phyloP scores from a whole-genome alignment of 1,140 invertebrate genomes.

The Drosophila biarmipes region DNA sequence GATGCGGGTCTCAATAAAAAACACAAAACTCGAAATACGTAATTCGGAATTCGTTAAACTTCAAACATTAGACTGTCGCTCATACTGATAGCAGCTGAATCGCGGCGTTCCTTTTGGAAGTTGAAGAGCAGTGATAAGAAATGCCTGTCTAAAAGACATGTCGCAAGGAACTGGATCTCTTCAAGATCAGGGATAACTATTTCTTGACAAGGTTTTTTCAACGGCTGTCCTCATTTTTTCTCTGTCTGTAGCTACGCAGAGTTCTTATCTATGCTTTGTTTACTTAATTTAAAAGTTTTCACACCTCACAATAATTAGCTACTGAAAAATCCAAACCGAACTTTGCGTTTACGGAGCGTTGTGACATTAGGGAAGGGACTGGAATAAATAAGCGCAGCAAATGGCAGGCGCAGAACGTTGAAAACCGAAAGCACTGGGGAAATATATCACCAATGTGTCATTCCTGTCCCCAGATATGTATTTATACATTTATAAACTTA shows the following conservation, averaged over 20 bases:
- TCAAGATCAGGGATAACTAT: not conserved
- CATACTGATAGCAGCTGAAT: constrained; percentile 10
- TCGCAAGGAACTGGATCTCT: not conserved
- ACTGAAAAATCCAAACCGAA: constrained; percentile 10
- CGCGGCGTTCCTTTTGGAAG: not conserved
- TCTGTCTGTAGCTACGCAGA: not conserved
- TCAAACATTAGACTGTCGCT: constrained; percentile 8
- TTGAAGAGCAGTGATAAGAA: not conserved
- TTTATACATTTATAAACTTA: no score
- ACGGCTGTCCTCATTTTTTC: not conserved
- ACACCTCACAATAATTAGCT: constrained; percentile 2
- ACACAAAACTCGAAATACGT: not conserved
- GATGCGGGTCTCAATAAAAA: not conserved
- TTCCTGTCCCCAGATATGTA: no score
- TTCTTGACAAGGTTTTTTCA: not conserved
- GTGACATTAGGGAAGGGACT: not conserved
- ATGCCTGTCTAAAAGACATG: no score
- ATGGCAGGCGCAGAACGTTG: not conserved
- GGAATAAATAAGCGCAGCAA: not conserved
- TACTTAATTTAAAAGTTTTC: constrained; percentile 1
- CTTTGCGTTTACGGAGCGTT: not conserved
- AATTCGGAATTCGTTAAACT: constrained; percentile 16
- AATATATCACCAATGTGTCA: not conserved
- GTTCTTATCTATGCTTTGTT: constrained; percentile 23
- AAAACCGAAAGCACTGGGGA: not conserved